These are phyloP conservation scores for Caenorhabditis briggsae DNA, from an alignment of 1,140 invertebrate species.

Conservation along the genomic window DNA sequence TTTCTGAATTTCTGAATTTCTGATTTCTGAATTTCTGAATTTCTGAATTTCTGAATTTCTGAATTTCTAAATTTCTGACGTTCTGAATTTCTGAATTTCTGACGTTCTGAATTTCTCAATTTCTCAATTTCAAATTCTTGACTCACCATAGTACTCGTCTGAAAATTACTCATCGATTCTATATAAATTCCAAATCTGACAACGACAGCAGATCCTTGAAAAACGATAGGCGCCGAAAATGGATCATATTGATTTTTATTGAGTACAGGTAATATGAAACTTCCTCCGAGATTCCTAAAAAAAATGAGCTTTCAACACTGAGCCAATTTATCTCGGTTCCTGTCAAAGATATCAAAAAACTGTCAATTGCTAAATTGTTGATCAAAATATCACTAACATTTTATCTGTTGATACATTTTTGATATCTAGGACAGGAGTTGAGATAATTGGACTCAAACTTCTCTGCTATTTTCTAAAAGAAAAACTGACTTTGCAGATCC, in stretches of 20 bases:
- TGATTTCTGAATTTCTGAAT: background rate
- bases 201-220: conserved; percentile 75
- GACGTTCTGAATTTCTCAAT: too few relatives aligned
- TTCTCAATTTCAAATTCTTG: too few relatives aligned
- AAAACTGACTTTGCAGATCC: conserved; percentile 67
- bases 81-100: background rate
- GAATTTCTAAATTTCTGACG: too few relatives aligned
- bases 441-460: too few relatives aligned
- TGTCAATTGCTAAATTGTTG: too few relatives aligned
- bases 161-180: conserved; percentile 77
- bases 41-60: background rate
- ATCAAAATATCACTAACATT: too few relatives aligned
- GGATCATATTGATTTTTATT: conserved; percentile 77
- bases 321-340: background rate
- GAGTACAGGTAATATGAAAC: conserved; percentile 75
- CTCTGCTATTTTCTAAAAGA: background rate
- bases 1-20: too few relatives aligned
- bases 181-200: conserved; percentile 78
- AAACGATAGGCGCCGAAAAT: conserved; percentile 77
- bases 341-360: too few relatives aligned
- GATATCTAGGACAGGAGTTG: too few relatives aligned
- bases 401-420: too few relatives aligned
- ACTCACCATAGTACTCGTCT: conserved; percentile 77
- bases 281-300: conserved; percentile 74
- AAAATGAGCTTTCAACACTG: background rate